phyloP scores from a whole-genome alignment of 2,113 vertebrate genomes.

The Sciurus niger region DNA sequence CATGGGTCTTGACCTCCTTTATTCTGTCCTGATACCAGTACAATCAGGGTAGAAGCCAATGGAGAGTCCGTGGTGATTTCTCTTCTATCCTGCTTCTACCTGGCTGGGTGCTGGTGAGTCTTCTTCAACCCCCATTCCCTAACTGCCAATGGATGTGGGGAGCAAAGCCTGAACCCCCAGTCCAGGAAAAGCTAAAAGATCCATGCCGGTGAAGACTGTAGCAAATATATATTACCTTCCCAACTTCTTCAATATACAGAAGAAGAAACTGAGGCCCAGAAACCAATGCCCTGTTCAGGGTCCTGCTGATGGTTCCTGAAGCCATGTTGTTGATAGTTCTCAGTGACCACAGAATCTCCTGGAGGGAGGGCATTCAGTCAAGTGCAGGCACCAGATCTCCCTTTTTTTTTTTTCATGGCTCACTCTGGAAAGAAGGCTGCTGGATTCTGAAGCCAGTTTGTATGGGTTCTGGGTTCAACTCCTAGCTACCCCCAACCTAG shows the following conservation, averaged over 20 bases:
- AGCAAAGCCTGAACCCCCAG: background rate
- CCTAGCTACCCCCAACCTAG: background rate
- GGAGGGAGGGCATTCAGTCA: background rate
- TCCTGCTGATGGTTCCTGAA: background rate
- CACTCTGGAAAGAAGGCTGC: background rate
- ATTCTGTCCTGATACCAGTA: background rate
- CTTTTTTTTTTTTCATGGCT: background rate
- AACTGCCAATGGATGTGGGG: background rate
- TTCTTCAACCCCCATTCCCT: too few species aligned
- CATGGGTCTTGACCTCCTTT: background rate
- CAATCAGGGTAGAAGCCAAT: background rate
- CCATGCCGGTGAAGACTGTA: background rate
- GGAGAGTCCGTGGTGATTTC: background rate
- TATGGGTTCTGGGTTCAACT: slow-evolving; percentile 14
- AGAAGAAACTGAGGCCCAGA: background rate
- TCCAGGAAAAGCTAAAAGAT: background rate
- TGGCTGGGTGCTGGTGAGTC: background rate
- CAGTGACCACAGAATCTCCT: background rate
- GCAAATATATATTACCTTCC: background rate
- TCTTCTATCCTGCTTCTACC: background rate
- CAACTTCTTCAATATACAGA: background rate
- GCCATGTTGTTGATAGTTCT: background rate
- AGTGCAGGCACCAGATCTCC: background rate
- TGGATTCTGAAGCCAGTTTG: background rate
- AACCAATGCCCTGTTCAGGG: background rate